Evolutionary conservation across 2,113 vertebrate species (phyloP).

Genomic region (Sphaerodactylus townsendi): DNA sequence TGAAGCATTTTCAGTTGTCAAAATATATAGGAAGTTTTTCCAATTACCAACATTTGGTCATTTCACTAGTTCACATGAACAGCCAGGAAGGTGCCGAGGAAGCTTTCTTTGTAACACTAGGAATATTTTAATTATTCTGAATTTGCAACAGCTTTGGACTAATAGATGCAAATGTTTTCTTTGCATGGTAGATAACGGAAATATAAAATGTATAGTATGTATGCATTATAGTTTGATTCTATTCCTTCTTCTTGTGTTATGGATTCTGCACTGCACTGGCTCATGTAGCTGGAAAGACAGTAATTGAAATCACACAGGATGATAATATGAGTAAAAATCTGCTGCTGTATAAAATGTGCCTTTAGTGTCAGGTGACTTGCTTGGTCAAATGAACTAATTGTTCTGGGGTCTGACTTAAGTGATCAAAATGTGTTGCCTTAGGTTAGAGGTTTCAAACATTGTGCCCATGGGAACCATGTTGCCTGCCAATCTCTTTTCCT

Average conservation of each 20-base stretch:
- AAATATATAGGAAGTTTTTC: background rate
- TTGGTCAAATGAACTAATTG: background rate
- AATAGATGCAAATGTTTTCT: background rate
- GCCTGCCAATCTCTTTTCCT: too few species aligned
- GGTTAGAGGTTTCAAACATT: too few species aligned
- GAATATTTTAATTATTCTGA: background rate
- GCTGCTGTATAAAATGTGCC: background rate
- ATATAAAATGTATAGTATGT: background rate
- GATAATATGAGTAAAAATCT: background rate
- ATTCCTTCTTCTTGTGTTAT: background rate
- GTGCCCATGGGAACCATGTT: too few species aligned
- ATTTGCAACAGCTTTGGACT: background rate
- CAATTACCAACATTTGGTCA: background rate
- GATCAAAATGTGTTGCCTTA: background rate
- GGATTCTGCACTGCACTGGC: background rate
- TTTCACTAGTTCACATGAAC: background rate
- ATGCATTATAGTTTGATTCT: too few species aligned
- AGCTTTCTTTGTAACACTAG: background rate
- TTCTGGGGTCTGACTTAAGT: background rate
- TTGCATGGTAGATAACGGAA: background rate
- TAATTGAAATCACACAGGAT: conserved; percentile 3
- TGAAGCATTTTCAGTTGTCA: background rate
- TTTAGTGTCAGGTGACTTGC: background rate
- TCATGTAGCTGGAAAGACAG: background rate
- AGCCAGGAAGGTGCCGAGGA: background rate